Evolutionary conservation across 2,888 invertebrate genomes (phyloP), one percentile per base, ranked within the genome.

Genomic region (Xanthia togata): DNA sequence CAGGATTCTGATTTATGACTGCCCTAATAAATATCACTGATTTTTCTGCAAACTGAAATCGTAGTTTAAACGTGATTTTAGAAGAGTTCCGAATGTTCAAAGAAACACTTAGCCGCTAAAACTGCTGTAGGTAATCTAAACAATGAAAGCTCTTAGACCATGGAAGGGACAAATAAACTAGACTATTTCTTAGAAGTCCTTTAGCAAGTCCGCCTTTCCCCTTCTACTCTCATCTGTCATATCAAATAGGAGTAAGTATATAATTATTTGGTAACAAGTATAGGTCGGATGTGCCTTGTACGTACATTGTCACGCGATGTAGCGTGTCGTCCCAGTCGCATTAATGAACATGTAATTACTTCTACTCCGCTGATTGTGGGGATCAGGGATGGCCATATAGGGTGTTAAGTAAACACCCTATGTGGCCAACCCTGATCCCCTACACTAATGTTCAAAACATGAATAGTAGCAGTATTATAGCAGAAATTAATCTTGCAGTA

Each of bases 291-390:
- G 89, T 89, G 84, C 67, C 88, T 85, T 79, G 87, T 86, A 84
- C 83, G 87, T 86, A 84, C 84, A 84, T 82, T 88, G 92, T 91
- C 95, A 96, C 95, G 95, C 95, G 91, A 95, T 90, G 91, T 95
- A 87, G 93, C 95, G 95, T 95, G 95, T 89, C 91, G 90, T 89
- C 90, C 88, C 89, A 88, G 91, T 90, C 91, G 89, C 93, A 91
- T 91, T 95, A 95, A 95, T 95, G 94, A 95, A 94, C 93, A 93
- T 92, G 94, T 95, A 95, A 95, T 95, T 95, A 95, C 93, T 92
- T 92, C 91, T 92, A 90, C 87, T 89, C 87, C 89, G 87, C 81
- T 91, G 92, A 93, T 93, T 93, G 91, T 90, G 89, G 86, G 82
- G 87, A 88, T 88, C 87, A 91, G 90, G 91, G 91, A 64, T 90